Percentiles rank a stretch among this genome's conserved stretches.
Evolutionary conservation across 1,140 invertebrate species (phyloP).

Genomic region (Teleogryllus occipitalis): DNA sequence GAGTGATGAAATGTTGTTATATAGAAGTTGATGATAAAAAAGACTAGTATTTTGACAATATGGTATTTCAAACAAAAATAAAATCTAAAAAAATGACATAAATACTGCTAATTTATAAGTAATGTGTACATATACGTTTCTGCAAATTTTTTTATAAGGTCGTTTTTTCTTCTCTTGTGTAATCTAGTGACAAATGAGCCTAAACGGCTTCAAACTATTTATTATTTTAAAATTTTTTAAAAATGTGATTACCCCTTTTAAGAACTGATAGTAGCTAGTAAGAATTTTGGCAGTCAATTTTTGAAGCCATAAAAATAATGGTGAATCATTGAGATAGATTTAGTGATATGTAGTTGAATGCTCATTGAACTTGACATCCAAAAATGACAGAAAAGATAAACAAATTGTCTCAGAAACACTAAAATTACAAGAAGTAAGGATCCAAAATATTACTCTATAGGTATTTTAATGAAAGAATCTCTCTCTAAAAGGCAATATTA

Average conservation of each 20-base stretch:
- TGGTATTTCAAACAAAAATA: conserved; percentile 14
- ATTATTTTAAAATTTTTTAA: conserved; percentile 12
- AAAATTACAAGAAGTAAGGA: too few species aligned
- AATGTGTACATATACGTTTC: conserved; percentile 13
- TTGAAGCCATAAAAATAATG: conserved; percentile 12
- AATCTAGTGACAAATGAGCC: conserved; percentile 14
- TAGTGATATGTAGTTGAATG: conserved; percentile 13
- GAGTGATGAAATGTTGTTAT: conserved; percentile 10
- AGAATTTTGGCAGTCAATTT: conserved; percentile 14
- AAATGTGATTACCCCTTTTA: conserved; percentile 12
- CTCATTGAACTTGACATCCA: background rate
- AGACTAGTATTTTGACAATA: conserved; percentile 19
- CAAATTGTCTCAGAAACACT: background rate
- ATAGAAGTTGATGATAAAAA: conserved; percentile 8
- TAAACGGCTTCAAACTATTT: conserved; percentile 9
- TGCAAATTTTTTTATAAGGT: conserved; percentile 2
- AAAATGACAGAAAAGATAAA: background rate
- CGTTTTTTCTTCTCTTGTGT: conserved; percentile 1
- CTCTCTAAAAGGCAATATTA: background rate
- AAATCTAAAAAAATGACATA: background rate
- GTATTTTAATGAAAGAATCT: background rate
- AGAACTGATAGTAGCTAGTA: conserved; percentile 15
- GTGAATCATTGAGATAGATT: conserved; percentile 7
- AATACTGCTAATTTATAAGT: conserved; percentile 14
- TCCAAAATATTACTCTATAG: background rate